Conservation (phyloP, 2,797 vertebrate species). For the Oceanodroma leucorhoa region DNA sequence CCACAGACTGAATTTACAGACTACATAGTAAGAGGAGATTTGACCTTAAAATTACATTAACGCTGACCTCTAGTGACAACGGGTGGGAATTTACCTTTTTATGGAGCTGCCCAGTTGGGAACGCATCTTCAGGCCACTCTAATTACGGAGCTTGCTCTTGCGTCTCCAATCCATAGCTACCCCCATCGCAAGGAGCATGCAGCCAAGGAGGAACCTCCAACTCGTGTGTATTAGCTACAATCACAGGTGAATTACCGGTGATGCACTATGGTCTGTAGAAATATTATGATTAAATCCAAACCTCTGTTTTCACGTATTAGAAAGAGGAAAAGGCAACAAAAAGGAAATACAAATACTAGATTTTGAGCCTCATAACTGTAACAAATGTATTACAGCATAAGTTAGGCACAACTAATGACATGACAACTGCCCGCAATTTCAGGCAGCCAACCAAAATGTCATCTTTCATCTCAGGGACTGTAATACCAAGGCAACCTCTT, state of each 20-base stretch:
- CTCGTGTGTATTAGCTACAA: not conserved
- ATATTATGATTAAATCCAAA: not conserved
- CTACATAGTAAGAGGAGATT: not conserved
- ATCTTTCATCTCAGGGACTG: not conserved
- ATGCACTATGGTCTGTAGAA: not conserved
- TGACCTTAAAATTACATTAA: conserved; percentile 2
- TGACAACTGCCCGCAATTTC: not conserved
- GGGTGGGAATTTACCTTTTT: not conserved
- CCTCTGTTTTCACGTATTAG: not conserved
- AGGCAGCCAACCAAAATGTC: not conserved
- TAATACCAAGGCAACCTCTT: not conserved
- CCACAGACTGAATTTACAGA: not conserved
- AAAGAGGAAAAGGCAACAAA: not conserved
- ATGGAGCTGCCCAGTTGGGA: not conserved
- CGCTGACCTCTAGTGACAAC: conserved; percentile 29
- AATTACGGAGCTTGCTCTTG: not conserved
- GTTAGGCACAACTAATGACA: not conserved
- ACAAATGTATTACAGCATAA: not conserved
- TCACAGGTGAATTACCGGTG: not conserved
- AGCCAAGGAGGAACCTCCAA: not conserved
- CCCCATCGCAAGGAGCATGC: not conserved
- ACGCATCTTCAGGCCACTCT: fast-evolving
- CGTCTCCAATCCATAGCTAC: not conserved
- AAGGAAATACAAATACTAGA: not conserved
- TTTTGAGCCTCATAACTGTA: not conserved